Base-by-base conservation (phyloP, 2,888 invertebrate genomes). In the Spicauda simplicius region DNA sequence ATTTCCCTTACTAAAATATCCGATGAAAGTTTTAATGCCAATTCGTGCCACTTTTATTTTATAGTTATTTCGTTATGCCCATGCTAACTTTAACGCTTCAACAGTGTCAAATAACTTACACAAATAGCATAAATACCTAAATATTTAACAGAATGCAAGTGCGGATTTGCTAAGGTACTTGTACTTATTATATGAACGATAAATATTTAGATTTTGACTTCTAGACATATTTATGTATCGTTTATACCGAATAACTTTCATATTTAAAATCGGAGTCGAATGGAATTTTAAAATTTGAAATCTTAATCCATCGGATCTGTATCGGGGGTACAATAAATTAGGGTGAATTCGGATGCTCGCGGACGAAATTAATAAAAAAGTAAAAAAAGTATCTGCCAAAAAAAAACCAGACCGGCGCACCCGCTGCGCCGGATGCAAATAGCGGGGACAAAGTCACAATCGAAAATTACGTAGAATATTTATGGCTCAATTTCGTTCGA, bases 401-500 rank as follows among this genome's bases (percentile, higher is more conserved):
- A 67, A 50, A 11, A 56, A 55, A 30, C 14, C 56, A 57, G 55
- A 50, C 19, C 66, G 50, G 33, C 25, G 56, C 61, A 25, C 67
- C 67, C 61, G 67, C 67, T 67, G 67, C 37, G 67, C 56, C 56
- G 56, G 60, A 67, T 67, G 67, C 56, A 67, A 67, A 67, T 67
- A 67, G 67, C 56, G 48, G 55, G 61, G 67, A 65, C 69, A 71
- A 72, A 63, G 63, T 62, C 68, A 63, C 68, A 68, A 68, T 63
- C 70, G 63, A 80, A 89, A 89, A 87, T 88, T 88, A 84, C 82
- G 85, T 88, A 85, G 85, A 80, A 87, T 87, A 91, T 91, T 91
- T 91, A 91, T 90, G 84, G 85, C 90, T 92, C 86, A 91, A 91
- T 92, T 90, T 85, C 78, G 76, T 74, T 68, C 74, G 73, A 68